Conservation (phyloP, 2,888 invertebrate species). For the Plagiodera versicolora region DNA sequence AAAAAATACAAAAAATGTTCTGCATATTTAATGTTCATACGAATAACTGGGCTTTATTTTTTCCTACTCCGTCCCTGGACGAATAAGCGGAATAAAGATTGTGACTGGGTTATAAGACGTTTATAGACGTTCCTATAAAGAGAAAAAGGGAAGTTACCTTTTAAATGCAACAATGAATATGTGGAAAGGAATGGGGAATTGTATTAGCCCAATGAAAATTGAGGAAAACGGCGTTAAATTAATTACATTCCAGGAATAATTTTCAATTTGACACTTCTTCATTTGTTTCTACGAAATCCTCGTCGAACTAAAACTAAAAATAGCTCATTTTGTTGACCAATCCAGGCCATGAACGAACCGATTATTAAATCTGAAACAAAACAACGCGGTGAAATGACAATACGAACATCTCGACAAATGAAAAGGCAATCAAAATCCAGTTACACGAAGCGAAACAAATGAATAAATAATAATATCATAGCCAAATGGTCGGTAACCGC, state of each 20-base stretch:
- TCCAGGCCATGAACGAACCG: no score
- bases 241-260: no score
- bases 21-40: no score
- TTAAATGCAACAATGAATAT: conserved; percentile 11
- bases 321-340: no score
- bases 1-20: no score
- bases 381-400: neutral
- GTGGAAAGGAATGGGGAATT: neutral
- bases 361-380: neutral
- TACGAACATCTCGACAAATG: neutral
- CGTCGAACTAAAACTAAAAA: no score
- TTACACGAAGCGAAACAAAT: conserved; percentile 20
- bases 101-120: neutral
- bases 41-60: no score
- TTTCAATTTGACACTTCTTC: no score
- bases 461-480: conserved; percentile 25
- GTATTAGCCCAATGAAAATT: neutral
- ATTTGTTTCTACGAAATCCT: no score
- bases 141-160: neutral
- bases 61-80: neutral
- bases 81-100: neutral
- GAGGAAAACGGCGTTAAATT: no score
- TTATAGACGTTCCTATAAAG: neutral
- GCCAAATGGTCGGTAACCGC: conserved; percentile 25
- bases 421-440: conserved; percentile 15